A percentile compares a stretch with the other conserved stretches of the same genome.
Evolutionary conservation across 2,888 invertebrate genomes (phyloP).

Genomic region (Hypercompe scribonia): DNA sequence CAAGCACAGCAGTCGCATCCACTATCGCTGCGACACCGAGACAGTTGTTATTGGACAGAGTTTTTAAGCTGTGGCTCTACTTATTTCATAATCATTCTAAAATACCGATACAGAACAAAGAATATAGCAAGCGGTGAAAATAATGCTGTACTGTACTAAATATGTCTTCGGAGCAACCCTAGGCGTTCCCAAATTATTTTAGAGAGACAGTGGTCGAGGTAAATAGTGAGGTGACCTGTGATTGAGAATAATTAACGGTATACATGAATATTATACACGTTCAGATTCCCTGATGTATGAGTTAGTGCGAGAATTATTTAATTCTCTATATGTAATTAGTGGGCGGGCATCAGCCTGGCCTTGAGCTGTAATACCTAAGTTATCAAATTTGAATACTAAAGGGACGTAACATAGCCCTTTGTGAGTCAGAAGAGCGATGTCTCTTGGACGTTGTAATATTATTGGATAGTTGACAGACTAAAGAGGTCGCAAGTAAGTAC

Average conservation of each 20-base stretch:
- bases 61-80: too few relatives aligned
- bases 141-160: too few relatives aligned
- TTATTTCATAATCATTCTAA: neutral
- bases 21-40: too few relatives aligned
- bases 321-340: neutral
- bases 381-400: neutral
- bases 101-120: neutral
- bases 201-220: neutral
- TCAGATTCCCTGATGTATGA: neutral
- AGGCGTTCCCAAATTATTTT: neutral
- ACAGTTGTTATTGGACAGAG: too few relatives aligned
- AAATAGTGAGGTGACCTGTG: neutral
- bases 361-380: neutral
- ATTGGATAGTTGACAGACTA: neutral
- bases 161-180: neutral
- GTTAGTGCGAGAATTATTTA: slow-evolving; percentile 4
- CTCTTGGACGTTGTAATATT: neutral
- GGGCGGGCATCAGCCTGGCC: neutral
- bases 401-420: neutral
- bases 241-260: neutral
- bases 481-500: neutral
- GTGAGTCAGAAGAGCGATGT: neutral
- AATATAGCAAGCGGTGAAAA: too few relatives aligned
- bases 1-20: too few relatives aligned
- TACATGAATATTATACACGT: neutral